These are phyloP conservation scores for Anoura caudifer DNA, from an alignment of 2,113 vertebrate genomes.

Conservation along the genomic window DNA sequence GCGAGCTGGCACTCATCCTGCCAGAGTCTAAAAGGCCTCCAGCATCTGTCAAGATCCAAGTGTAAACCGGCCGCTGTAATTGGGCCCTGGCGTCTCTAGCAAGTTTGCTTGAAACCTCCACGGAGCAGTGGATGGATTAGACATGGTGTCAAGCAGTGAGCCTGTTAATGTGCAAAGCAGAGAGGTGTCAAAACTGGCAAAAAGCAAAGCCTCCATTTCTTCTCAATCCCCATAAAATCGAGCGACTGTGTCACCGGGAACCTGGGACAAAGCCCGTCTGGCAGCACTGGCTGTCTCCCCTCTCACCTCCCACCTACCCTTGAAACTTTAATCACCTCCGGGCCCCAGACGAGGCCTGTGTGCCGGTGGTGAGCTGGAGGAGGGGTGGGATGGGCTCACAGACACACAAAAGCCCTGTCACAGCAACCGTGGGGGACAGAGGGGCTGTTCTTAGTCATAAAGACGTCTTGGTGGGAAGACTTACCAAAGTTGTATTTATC, in stretches of 20 bases:
- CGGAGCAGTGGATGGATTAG: conserved; percentile 41
- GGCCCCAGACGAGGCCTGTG: neutral
- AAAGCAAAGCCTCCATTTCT: conserved; percentile 52
- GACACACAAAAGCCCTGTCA: conserved; percentile 27
- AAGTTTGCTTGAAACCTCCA: conserved; percentile 55
- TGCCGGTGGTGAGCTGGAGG: neutral
- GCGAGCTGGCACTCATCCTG: conserved; percentile 44
- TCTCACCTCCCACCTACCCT: conserved; percentile 35
- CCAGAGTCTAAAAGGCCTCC: conserved; percentile 32
- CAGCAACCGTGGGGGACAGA: neutral
- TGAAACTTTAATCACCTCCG: conserved; percentile 39
- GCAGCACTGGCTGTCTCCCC: neutral
- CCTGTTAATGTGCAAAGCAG: conserved; percentile 52
- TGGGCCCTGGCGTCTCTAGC: conserved; percentile 44
- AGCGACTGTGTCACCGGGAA: neutral
- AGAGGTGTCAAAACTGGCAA: conserved; percentile 58
- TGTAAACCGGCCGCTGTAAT: conserved; percentile 50
- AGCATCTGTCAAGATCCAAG: conserved; percentile 62
- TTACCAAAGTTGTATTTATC: conserved; percentile 54
- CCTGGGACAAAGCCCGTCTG: neutral
- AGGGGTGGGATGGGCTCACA: neutral
- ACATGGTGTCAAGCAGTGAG: conserved; percentile 49
- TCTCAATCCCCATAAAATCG: conserved; percentile 23
- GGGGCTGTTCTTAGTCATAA: conserved; percentile 43
- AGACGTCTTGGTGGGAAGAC: conserved; percentile 58